Evolutionary conservation across 2,113 vertebrate species (phyloP).

Genomic region (Phyllostomus discolor): DNA sequence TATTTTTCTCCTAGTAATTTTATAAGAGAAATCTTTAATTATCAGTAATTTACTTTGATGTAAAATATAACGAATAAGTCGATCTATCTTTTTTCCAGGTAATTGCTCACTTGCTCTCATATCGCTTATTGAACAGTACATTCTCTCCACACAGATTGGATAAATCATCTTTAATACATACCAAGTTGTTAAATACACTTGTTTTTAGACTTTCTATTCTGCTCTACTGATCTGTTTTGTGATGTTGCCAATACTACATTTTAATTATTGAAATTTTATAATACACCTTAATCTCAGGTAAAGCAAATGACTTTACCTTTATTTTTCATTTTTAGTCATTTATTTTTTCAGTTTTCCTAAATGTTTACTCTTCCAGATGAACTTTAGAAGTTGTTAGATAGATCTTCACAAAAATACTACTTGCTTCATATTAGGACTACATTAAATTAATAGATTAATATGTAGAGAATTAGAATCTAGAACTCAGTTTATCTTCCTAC

Average conservation of each 20-base stretch:
- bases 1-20: background rate
- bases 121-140: background rate
- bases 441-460: background rate
- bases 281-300: background rate
- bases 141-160: background rate
- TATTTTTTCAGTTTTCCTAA: background rate
- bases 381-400: background rate
- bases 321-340: background rate
- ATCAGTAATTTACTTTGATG: background rate
- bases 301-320: background rate
- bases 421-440: background rate
- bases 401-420: background rate
- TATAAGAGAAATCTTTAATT: background rate
- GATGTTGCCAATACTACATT: background rate
- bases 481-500: background rate
- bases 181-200: background rate
- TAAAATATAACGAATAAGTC: background rate
- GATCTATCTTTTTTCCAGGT: background rate
- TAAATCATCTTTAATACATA: background rate
- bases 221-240: background rate
- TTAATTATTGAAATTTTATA: background rate
- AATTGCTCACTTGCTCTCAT: background rate
- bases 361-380: background rate
- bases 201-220: background rate
- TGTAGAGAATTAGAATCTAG: background rate